phyloP scores from a whole-genome alignment of 1,140 invertebrate genomes.

The Armadillidium nasatum region DNA sequence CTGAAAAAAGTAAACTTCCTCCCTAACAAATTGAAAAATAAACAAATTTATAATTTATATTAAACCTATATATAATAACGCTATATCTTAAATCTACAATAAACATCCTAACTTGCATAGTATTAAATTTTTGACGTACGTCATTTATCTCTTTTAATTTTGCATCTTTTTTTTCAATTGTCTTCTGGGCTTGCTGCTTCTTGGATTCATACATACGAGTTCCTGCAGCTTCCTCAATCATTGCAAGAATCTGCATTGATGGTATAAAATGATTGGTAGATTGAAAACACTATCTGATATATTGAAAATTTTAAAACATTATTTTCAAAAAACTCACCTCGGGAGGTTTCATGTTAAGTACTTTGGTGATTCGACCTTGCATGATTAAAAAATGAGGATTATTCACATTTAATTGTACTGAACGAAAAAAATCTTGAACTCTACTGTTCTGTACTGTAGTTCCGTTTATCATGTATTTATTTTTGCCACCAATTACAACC shows the following conservation, averaged over 20 bases:
- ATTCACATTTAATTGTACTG: constrained; percentile 95
- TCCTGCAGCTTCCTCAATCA: constrained; percentile 99
- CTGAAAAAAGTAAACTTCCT: too few species aligned
- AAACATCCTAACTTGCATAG: too few species aligned
- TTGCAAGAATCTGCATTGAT: constrained; percentile 73
- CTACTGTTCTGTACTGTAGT: constrained; percentile 79
- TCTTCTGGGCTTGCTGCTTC: constrained; percentile 77
- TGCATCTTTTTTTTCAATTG: constrained; percentile 89
- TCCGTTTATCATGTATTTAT: constrained; percentile 94
- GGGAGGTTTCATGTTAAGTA: constrained; percentile 96
- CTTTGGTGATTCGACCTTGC: constrained; percentile 99
- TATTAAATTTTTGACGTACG: constrained; percentile 54
- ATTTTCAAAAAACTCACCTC: constrained; percentile 60
- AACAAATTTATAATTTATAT: too few species aligned
- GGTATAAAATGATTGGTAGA: background rate
- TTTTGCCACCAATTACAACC: constrained; percentile 62
- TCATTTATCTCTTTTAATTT: constrained; percentile 81
- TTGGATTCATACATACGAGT: constrained; percentile 95
- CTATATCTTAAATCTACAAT: too few species aligned
- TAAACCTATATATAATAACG: too few species aligned
- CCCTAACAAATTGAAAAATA: too few species aligned
- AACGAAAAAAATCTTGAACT: constrained; percentile 91
- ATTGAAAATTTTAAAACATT: background rate
- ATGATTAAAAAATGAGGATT: constrained; percentile 99
- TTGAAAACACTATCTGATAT: background rate